phyloP scores from a whole-genome alignment of 1,140 invertebrate genomes.

The Drosophila baimaii region DNA sequence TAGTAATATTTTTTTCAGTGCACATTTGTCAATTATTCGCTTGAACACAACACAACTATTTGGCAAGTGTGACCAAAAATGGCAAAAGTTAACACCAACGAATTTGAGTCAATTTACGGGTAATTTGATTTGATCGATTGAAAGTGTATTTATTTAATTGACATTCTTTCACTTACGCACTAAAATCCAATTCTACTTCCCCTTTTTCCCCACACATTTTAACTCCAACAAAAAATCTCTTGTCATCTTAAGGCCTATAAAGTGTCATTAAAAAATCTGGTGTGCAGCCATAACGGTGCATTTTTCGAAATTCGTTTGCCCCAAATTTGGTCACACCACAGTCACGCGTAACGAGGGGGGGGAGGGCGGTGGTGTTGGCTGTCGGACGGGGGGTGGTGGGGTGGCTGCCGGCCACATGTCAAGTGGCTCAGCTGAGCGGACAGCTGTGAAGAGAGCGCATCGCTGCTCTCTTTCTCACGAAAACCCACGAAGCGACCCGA shows the following conservation, averaged over 20 bases:
- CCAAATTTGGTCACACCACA: constrained; percentile 56
- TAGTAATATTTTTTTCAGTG: constrained; percentile 3
- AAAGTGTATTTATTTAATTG: constrained; percentile 13
- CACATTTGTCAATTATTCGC: constrained; percentile 7
- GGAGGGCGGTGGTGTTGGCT: neutral
- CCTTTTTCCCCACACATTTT: neutral
- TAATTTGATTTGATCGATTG: constrained; percentile 16
- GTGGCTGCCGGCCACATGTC: constrained; percentile 28
- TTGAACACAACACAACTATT: constrained; percentile 15
- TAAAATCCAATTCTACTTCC: neutral
- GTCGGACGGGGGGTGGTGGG: constrained; percentile 2
- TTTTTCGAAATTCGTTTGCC: constrained; percentile 46
- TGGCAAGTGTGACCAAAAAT: constrained; percentile 41
- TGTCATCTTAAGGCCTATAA: constrained; percentile 18
- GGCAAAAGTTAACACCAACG: constrained; percentile 17
- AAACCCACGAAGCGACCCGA: constrained; percentile 36
- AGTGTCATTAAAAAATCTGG: constrained; percentile 26
- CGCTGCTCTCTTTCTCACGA: constrained; percentile 29
- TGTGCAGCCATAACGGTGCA: constrained; percentile 45
- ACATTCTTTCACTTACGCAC: neutral
- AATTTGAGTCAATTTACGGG: constrained; percentile 11
- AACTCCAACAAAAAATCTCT: neutral
- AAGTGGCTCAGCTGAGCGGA: constrained; percentile 35
- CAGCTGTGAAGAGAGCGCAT: constrained; percentile 29
- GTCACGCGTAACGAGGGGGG: constrained; percentile 36